Evolutionary conservation across 2,113 vertebrate genomes (phyloP).

Genomic region (Eubucco bourcierii): DNA sequence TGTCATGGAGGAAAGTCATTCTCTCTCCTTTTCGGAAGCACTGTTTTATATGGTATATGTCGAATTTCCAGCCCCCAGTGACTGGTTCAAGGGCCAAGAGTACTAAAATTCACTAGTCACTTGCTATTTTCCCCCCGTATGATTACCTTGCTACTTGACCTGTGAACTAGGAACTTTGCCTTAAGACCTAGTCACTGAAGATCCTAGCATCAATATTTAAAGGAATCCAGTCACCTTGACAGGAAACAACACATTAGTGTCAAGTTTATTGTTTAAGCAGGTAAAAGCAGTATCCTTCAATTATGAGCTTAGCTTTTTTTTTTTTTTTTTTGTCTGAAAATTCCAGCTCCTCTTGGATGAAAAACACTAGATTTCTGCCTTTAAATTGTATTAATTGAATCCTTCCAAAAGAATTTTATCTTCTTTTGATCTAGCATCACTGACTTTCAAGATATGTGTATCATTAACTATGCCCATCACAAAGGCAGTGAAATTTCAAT

Average conservation of each 20-base stretch:
- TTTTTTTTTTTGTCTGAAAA: not conserved
- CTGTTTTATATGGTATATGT: fast-evolving
- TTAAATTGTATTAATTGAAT: not conserved
- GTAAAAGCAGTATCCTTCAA: not conserved
- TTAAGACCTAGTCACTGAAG: not conserved
- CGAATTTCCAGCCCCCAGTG: not conserved
- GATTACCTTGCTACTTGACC: not conserved
- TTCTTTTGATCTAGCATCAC: constrained; percentile 52
- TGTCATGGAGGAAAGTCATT: not conserved
- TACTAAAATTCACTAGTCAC: not conserved
- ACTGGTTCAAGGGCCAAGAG: not conserved
- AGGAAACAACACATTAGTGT: not conserved
- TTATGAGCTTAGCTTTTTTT: not conserved
- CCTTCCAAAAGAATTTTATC: not conserved
- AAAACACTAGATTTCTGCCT: not conserved
- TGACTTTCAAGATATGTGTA: not conserved
- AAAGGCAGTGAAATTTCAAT: not conserved
- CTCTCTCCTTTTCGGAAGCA: not conserved
- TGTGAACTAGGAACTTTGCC: not conserved
- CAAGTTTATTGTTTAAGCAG: not conserved
- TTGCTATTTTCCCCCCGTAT: not conserved
- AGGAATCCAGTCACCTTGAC: not conserved
- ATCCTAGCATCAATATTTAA: not conserved
- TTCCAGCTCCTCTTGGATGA: not conserved
- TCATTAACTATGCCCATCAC: constrained; percentile 11